Evolutionary conservation across 2,888 invertebrate species (phyloP), one percentile per base, ranked within the genome.

Genomic region (Drosophila bunnanda): DNA sequence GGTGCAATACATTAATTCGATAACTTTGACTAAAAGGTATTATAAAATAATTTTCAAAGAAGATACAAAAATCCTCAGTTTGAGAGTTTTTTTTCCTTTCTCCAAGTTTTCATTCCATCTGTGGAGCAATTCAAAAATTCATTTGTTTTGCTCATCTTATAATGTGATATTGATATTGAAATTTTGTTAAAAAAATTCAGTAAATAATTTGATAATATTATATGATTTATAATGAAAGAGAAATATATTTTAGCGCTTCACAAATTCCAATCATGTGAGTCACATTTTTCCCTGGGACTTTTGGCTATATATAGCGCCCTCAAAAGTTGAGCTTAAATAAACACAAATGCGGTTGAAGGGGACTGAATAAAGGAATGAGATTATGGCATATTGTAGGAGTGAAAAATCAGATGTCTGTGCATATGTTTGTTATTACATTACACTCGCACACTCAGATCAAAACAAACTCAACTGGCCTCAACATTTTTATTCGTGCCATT

Each of bases 401-500:
- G 43, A n/a, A 48, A 39, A 50, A 30, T 34, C 48, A n/a, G 13
- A 32, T 22, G 30, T 59, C 57, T 56, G 59, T 44, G 25, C 52
- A 65, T 41, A 20, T 65, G 50, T 41, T 65, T 65, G 64, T 50
- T 65, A 65, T 65, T 48, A 65, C 32, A 30, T 41, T 41, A 15
- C 50, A 32, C 52, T 22, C 38, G n/a, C 53, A 38, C 56, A 15
- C 36, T 32, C 30, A 22, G 64, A 46, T 62, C 62, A 62, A 62
- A 62, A 62, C 62, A 22, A 62, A 62, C 15, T 43, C 60, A 57
- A 39, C 39, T 43, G 48, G 9, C 20, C n/a, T 48, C 17, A 12
- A 52, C 56, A 43, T 34, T 41, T 59, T 56, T 46, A 56, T 67
- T 67, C 25, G 41, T 52, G 53, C 52, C 64, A 73, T 41, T 77